phyloP scores from a whole-genome alignment of 2,888 invertebrate species.

The Chymomyza fuscimana region DNA sequence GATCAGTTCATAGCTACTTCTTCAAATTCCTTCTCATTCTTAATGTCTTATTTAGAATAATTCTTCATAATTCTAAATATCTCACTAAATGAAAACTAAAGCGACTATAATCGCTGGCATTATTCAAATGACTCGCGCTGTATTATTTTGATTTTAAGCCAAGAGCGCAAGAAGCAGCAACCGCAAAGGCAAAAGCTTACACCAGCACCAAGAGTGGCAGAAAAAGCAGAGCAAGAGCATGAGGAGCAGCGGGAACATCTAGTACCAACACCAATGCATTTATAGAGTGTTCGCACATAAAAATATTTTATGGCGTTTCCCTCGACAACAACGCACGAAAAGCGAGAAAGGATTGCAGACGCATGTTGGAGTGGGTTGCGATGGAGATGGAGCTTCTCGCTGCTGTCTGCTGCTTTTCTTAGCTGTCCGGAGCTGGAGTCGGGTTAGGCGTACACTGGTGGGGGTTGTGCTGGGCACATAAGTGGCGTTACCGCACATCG shows the following conservation, averaged over 20 bases:
- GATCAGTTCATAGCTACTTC: too few species aligned
- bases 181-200: constrained; percentile 45
- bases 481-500: constrained; percentile 77
- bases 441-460: constrained; percentile 2
- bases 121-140: constrained; percentile 11
- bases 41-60: too few species aligned
- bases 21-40: too few species aligned
- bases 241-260: constrained; percentile 4
- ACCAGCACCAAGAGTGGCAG: not conserved
- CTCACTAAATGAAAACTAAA: too few species aligned
- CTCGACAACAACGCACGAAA: constrained; percentile 37
- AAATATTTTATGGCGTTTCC: constrained; percentile 75
- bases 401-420: constrained; percentile 20
- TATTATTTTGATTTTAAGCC: not conserved
- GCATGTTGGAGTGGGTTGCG: constrained; percentile 17
- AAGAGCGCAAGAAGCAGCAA: constrained; percentile 26
- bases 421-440: not conserved
- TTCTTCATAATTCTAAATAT: too few species aligned
- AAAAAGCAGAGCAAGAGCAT: not conserved
- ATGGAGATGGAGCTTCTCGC: not conserved
- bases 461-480: constrained; percentile 42
- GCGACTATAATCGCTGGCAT: not conserved
- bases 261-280: constrained; percentile 52
- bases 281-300: constrained; percentile 74
- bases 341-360: constrained; percentile 70